Percentiles rank a stretch among this genome's conserved stretches.
phyloP scores from a whole-genome alignment of 2,888 invertebrate species.

The Coecobrya sp. region DNA sequence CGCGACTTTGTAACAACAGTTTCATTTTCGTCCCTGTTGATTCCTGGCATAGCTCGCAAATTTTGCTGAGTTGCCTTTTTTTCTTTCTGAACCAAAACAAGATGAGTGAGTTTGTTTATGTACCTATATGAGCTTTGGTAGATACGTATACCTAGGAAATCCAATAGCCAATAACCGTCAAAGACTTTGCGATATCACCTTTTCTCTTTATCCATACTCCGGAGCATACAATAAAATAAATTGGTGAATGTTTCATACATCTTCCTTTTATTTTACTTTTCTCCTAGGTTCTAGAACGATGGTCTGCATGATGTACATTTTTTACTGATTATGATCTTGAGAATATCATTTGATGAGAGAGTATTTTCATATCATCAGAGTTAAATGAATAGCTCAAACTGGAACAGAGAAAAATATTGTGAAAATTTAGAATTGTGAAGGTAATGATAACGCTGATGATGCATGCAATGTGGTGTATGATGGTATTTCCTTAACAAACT shows the following conservation, averaged over 20 bases:
- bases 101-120: constrained; percentile 8
- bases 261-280: not conserved
- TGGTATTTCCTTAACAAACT: constrained; percentile 24
- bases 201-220: not conserved
- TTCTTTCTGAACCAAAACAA: constrained; percentile 8
- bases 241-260: not conserved
- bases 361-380: constrained; percentile 26
- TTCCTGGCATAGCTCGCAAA: not conserved
- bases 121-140: too few relatives aligned
- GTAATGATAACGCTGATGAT: constrained; percentile 14
- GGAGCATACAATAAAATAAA: not conserved
- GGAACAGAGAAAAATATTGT: constrained; percentile 38
- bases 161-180: not conserved
- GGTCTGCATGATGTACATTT: not conserved
- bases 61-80: constrained; percentile 34
- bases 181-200: not conserved
- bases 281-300: not conserved
- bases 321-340: constrained; percentile 10
- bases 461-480: constrained; percentile 1
- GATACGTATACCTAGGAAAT: not conserved
- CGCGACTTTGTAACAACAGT: constrained; percentile 43
- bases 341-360: constrained; percentile 56
- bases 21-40: constrained; percentile 51
- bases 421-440: constrained; percentile 22
- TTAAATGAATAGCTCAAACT: constrained; percentile 33